Evolutionary conservation across 2,888 invertebrate genomes (phyloP), one percentile per base, ranked within the genome.

Genomic region (Callimorpha dominula): DNA sequence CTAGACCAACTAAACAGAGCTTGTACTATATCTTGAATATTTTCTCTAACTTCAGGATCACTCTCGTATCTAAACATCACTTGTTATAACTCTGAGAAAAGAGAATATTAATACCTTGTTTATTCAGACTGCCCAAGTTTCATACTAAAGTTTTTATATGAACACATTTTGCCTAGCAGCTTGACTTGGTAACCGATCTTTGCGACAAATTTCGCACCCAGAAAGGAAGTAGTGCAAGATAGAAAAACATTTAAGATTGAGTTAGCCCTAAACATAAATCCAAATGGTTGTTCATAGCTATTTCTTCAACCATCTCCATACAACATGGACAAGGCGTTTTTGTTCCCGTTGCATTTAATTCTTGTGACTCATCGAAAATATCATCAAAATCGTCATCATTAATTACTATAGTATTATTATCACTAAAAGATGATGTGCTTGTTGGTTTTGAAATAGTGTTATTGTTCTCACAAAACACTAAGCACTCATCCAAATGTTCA

Each of bases 271-370:
- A 89, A 82, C 95, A 95, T 7, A 76, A 66, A 89, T 97, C 96
- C 70, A 97, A 95, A 92, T 97, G 97, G 2, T 85, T 79, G 85
- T 96, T 96, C 96, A 97, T 97, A 46, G 93, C 90, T 46, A 78
- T 82, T 81, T 95, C 92, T 79, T 94, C 91, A 62, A 97, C 84
- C 89, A 96, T 91, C 77, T 92, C 79, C 84, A 96, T 93, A 83
- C 97, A 97, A 85, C 96, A 96, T 0, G 97, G 97, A 82, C 97
- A 97, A 0, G 96, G 96, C 2, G 89, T 91, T 82, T 94, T 96
- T 0, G 94, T 94, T 7, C 94, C 95, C 0, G 93, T 94, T 0
- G 89, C 91, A 81, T 96, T 96, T 64, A 94, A 87, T 1, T 89
- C 90, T 75, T 88, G 82, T 0, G 90, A 84, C 70, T 95, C 91